phyloP scores from a whole-genome alignment of 2,797 vertebrate species.

The Smutsia temminckii region DNA sequence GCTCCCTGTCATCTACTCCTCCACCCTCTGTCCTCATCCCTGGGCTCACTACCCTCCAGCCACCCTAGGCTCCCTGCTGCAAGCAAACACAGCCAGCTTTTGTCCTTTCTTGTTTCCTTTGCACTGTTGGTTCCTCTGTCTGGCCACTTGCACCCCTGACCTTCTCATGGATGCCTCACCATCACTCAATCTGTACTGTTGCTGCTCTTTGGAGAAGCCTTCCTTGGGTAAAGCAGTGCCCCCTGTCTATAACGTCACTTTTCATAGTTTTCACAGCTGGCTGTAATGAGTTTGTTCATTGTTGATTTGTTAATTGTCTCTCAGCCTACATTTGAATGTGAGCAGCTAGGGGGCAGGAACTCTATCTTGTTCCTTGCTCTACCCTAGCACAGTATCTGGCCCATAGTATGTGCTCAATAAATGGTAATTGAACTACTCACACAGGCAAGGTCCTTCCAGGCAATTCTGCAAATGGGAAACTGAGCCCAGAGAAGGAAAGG shows the following conservation, averaged over 20 bases:
- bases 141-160: background rate
- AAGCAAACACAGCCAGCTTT: background rate
- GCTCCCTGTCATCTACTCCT: background rate
- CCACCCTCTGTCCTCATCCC: background rate
- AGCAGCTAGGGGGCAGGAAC: background rate
- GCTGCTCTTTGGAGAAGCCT: background rate
- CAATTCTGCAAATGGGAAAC: background rate
- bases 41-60: background rate
- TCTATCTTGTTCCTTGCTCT: background rate
- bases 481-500: background rate
- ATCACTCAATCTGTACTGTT: background rate
- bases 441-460: background rate
- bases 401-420: background rate
- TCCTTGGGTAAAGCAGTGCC: background rate
- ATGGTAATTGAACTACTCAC: background rate
- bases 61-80: background rate
- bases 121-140: background rate
- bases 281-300: background rate
- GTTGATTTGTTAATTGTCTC: background rate
- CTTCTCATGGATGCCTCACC: background rate
- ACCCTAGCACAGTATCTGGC: background rate
- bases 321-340: background rate
- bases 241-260: background rate
- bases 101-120: background rate
- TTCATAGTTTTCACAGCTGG: background rate